A percentile compares a stretch with the other conserved stretches of the same genome.
Conservation (phyloP, 2,888 invertebrate genomes). For the Thelaira solivaga region DNA sequence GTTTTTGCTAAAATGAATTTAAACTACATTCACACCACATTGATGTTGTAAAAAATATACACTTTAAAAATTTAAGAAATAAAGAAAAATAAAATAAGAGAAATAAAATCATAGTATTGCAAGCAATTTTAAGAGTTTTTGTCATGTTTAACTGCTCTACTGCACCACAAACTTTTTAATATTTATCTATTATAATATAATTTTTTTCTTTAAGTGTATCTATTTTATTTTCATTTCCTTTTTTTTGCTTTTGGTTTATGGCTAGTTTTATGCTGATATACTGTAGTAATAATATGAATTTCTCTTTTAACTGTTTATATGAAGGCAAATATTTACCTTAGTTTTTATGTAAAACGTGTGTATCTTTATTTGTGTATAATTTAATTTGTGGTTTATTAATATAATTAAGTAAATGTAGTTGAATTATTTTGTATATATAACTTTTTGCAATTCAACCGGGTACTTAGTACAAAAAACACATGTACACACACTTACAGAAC, state of each 20-base stretch:
- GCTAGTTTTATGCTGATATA: slow-evolving; percentile 7
- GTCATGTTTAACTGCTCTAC: no score
- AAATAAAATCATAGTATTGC: no score
- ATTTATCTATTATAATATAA: no score
- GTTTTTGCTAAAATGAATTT: no score
- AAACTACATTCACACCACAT: no score
- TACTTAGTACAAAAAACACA: not conserved
- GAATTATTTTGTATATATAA: slow-evolving; percentile 15
- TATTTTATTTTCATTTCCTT: no score
- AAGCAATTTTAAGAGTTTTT: no score
- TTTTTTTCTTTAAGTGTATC: no score
- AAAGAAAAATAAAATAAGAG: no score
- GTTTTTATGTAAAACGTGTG: slow-evolving; percentile 27
- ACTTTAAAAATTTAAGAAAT: no score
- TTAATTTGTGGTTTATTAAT: slow-evolving; percentile 74
- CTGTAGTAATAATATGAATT: slow-evolving; percentile 14
- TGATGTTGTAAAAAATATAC: no score
- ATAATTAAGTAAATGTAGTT: slow-evolving; percentile 65
- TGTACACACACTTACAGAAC: not conserved
- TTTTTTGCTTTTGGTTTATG: slow-evolving; percentile 10
- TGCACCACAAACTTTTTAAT: no score
- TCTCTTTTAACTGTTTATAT: slow-evolving; percentile 15
- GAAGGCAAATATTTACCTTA: slow-evolving; percentile 25
- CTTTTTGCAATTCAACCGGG: not conserved
- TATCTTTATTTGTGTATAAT: slow-evolving; percentile 66